Base-by-base conservation (phyloP, 2,888 invertebrate species). In the Torymus auratus region DNA sequence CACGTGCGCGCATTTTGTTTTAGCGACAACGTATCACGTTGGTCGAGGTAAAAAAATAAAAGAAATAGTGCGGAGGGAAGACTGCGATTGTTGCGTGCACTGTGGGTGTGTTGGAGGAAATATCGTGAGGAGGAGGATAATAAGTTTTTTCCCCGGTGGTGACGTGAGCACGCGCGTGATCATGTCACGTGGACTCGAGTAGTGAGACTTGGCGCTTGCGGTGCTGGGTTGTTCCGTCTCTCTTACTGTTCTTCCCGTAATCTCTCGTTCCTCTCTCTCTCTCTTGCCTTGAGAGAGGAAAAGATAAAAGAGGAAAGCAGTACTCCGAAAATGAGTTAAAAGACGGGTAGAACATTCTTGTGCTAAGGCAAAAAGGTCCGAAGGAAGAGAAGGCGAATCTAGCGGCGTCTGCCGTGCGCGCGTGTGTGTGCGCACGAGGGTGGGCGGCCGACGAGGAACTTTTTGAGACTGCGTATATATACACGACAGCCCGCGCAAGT, bases 141-240 rank as follows among this genome's bases (percentile, higher is more conserved):
- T 41, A 41, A 41, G 41, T 41, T 41, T 41, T 41, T 41, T 10
- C 41, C 12, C 67, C 53, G 0, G 3, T 14, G 55, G 15, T 10
- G 13, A 15, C 41, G 41, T 15, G 60, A 12, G 55, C 56, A 56
- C 15, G 56, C 61, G 55, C 76, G 50, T 10, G 28, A 20, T 12
- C 72, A 62, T 72, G 80, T 76, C 80, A 76, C 76, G 72, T 76
- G 80, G 76, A 65, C 55, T 58, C 3, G 58, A 65, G 75, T 70
- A 65, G 75, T 70, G 75, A 65, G 60, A 13, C 41, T 55, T 23
- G 3, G 1, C 12, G 1, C 20, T 41, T 11, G 3, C 5, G 41
- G 41, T 41, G 41, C 41, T 41, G 41, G 7, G 41, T 41, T 41
- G 41, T 41, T 4, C 41, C 7, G 41, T 1, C 7, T 41, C 13